phyloP scores from a whole-genome alignment of 2,113 vertebrate species.

The Cyprinodon tularosa region DNA sequence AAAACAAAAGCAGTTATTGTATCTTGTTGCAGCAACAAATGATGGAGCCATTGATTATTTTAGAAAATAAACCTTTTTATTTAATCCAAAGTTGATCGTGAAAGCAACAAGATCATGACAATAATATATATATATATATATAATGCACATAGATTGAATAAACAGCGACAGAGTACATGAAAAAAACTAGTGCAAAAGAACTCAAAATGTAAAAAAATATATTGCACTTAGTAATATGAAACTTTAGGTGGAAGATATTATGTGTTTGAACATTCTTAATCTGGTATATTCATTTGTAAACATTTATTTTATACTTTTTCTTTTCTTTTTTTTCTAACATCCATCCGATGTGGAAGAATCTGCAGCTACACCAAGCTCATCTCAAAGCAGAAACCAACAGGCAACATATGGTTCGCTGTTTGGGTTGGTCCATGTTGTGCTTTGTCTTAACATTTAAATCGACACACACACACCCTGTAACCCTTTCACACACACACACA shows the following conservation, averaged over 20 bases:
- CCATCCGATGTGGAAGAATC: background rate
- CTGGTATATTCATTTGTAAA: constrained; percentile 67
- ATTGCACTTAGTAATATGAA: constrained; percentile 72
- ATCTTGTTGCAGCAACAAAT: background rate
- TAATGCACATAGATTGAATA: constrained; percentile 69
- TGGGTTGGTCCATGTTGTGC: constrained; percentile 59
- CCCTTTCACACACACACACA: constrained; percentile 19
- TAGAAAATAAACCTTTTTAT: constrained; percentile 73
- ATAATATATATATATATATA: constrained; percentile 26
- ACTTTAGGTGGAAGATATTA: constrained; percentile 62
- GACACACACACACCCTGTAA: constrained; percentile 13
- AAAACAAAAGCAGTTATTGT: too few species aligned
- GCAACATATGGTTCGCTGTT: constrained; percentile 45
- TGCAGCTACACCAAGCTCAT: constrained; percentile 36
- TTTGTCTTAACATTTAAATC: constrained; percentile 19
- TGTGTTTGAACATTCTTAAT: constrained; percentile 62
- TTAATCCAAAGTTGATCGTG: constrained; percentile 72
- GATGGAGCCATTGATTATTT: constrained; percentile 30
- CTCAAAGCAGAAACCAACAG: constrained; percentile 41
- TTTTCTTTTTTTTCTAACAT: constrained; percentile 2
- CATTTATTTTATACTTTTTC: constrained; percentile 45
- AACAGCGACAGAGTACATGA: constrained; percentile 62
- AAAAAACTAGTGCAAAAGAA: constrained; percentile 71
- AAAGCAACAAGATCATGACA: constrained; percentile 56
- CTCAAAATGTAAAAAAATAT: constrained; percentile 73